Evolutionary conservation across 2,797 vertebrate genomes (phyloP).

Genomic region (Lepidocolaptes lacrymiger): DNA sequence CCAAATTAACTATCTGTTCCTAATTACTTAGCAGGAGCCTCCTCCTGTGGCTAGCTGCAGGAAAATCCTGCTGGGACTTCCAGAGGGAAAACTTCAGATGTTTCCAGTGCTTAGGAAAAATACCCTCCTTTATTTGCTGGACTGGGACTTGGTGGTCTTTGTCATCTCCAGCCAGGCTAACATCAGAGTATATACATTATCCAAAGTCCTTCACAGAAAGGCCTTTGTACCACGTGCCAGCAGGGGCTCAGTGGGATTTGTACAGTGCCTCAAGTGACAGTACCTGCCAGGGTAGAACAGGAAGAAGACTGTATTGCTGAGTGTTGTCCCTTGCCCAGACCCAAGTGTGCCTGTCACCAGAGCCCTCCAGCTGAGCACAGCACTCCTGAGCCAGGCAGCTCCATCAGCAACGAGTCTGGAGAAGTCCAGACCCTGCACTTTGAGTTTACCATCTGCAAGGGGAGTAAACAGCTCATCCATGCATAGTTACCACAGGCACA

Average conservation of each 20-base stretch:
- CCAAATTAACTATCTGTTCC: not conserved
- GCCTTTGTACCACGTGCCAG: not conserved
- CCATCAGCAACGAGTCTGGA: not conserved
- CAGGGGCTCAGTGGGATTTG: not conserved
- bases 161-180: not conserved
- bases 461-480: not conserved
- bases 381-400: not conserved
- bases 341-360: not conserved
- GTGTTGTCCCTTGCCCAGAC: not conserved
- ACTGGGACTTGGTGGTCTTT: not conserved
- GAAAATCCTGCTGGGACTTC: not conserved
- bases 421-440: not conserved
- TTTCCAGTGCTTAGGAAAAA: not conserved
- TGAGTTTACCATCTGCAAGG: not conserved
- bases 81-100: not conserved
- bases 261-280: not conserved
- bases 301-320: not conserved
- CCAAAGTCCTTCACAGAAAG: not conserved
- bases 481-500: not conserved
- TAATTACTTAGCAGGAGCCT: not conserved
- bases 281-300: not conserved
- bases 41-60: not conserved
- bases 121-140: not conserved
- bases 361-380: rapidly evolving
- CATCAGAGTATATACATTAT: not conserved